These are phyloP conservation scores for Ophraella communa DNA, from an alignment of 2,888 invertebrate genomes.

Conservation along the genomic window DNA sequence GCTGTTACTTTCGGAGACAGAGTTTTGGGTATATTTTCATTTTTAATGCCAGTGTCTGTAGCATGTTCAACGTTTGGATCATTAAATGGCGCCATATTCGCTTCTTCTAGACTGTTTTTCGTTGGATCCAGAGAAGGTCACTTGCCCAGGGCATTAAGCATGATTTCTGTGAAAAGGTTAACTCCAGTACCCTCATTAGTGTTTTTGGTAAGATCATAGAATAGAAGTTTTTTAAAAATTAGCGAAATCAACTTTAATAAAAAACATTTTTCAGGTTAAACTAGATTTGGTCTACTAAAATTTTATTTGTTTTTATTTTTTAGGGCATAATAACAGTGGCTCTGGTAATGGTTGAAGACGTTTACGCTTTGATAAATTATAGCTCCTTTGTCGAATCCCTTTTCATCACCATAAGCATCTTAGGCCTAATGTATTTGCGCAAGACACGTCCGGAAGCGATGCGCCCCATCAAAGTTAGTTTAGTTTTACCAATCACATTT, in stretches of 20 bases:
- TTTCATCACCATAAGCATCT: slow-evolving; percentile 87
- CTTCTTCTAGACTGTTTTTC: slow-evolving; percentile 90
- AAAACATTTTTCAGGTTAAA: too few relatives aligned
- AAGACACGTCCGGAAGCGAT: slow-evolving; percentile 78
- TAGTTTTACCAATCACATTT: slow-evolving; percentile 74
- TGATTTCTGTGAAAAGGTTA: slow-evolving; percentile 76
- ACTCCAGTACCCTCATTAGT: slow-evolving; percentile 84
- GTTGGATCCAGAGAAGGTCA: slow-evolving; percentile 91
- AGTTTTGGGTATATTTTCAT: slow-evolving; percentile 76
- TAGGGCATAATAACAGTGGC: slow-evolving; percentile 86
- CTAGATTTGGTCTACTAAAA: too few relatives aligned
- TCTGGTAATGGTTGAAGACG: slow-evolving; percentile 80
- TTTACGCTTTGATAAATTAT: slow-evolving; percentile 89
- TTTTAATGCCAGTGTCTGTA: slow-evolving; percentile 92
- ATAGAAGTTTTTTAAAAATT: background rate
- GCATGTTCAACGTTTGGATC: slow-evolving; percentile 93
- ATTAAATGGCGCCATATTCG: slow-evolving; percentile 93
- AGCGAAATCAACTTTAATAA: background rate
- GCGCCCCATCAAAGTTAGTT: slow-evolving; percentile 82
- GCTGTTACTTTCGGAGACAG: slow-evolving; percentile 92
- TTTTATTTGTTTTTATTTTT: slow-evolving; percentile 59
- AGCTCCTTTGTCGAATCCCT: slow-evolving; percentile 92
- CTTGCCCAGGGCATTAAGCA: slow-evolving; percentile 81
- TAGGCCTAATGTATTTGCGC: slow-evolving; percentile 83
- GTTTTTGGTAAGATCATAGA: slow-evolving; percentile 71